These are phyloP conservation scores for Drosophila murphyi DNA, from an alignment of 1,140 invertebrate genomes.

Conservation along the genomic window DNA sequence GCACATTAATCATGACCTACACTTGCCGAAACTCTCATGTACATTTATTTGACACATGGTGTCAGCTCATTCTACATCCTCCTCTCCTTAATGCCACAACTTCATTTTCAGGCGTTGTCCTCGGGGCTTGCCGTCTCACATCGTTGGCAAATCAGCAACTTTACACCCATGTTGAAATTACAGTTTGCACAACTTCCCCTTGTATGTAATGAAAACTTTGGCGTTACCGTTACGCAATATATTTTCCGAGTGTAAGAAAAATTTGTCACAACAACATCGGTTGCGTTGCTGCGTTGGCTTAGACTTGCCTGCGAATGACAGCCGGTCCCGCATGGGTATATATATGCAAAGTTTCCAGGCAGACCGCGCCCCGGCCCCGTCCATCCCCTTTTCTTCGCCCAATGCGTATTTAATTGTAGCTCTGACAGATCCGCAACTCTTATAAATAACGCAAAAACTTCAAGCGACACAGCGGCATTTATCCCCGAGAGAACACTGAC, in stretches of 20 bases:
- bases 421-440: constrained; percentile 37
- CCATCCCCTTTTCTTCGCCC: constrained; percentile 9
- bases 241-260: constrained; percentile 51
- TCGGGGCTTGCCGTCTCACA: constrained; percentile 25
- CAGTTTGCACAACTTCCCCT: constrained; percentile 24
- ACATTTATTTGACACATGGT: constrained; percentile 24
- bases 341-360: constrained; percentile 26
- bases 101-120: neutral
- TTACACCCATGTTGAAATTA: constrained; percentile 53
- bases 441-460: constrained; percentile 67
- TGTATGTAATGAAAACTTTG: constrained; percentile 58
- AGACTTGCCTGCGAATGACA: constrained; percentile 29
- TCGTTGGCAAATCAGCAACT: constrained; percentile 53
- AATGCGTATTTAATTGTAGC: constrained; percentile 60
- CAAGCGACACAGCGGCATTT: constrained; percentile 12
- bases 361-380: neutral
- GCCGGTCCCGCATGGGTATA: constrained; percentile 1
- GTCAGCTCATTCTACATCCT: neutral
- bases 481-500: constrained; percentile 4
- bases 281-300: constrained; percentile 15
- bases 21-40: constrained; percentile 26
- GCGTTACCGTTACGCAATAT: constrained; percentile 54
- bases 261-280: constrained; percentile 59
- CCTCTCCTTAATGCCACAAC: neutral
- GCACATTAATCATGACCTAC: constrained; percentile 45